Evolutionary conservation across 1,140 invertebrate species (phyloP), one percentile per base, ranked within the genome.

Genomic region (Halotydeus destructor): DNA sequence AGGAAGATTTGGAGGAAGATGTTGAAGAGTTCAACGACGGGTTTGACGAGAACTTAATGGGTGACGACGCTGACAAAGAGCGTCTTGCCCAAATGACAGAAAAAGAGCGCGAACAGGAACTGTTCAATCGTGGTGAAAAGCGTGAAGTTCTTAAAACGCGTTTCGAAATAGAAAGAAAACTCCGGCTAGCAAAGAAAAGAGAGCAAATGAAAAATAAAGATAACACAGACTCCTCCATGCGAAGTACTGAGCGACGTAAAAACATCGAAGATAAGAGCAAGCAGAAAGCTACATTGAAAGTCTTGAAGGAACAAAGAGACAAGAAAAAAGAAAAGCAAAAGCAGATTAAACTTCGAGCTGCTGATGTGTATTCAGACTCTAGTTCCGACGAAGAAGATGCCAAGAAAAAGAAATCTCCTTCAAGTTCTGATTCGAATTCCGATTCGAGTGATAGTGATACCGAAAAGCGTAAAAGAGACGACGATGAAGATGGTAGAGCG

Each of bases 1-100:
- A 46, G 19, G 43, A 46, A 6, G 47, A 47, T 21, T 34, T 31
- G 1, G 47, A 46, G 8, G 47, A 48, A 19, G 33, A 42, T 21
- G n/a, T 16, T 6, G 71, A 75, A 54, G 71, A 74, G 57, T 78
- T 78, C 53, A 70, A 76, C 52, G 76, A 79, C 63, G 76, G 83
- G 0, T 91, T 84, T 54, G 89, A 94, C 62, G 88, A 96, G 49
- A 84, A 96, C 56, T 65, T 96, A 1, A 93, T 96, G 75, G 86
- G 88, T 1, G 89, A 96, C 64, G 86, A 83, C 42, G 88, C 88
- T 52, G 91, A 97, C 66, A 73, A 81, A 54, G 74, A 75, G 11
- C 64, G 79, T 1, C 61, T 97, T 2, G 81, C 82, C 8, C 73
- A 78, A 48, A 80, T 97, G 72, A 94, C 88, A 0, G 89, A 96